Evolutionary conservation across 2,888 invertebrate species (phyloP), one percentile per base, ranked within the genome.

Genomic region (Microchrysa polita): DNA sequence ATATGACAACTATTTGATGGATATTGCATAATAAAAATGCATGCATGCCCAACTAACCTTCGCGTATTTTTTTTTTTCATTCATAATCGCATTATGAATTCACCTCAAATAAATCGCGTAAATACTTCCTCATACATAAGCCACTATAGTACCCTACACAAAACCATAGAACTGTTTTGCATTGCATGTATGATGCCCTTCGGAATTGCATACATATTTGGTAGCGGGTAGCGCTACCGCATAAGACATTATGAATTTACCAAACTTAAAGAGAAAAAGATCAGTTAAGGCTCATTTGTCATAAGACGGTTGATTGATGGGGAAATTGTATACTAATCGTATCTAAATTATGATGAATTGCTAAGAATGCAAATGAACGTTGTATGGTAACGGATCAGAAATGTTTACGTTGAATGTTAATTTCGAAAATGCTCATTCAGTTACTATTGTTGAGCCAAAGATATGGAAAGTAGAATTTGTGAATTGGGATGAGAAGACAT

Each of bases 351-450:
- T 69, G 69, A 69, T 69, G 69, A 69, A 69, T 69, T 55, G 42
- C 69, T 22, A 16, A 34, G 69, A 69, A 69, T 69, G 69, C 69
- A 69, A 69, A 69, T 69, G 55, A 69, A 57, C 18, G 67, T 20
- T 18, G 69, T 57, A 40, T 20, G 40, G 69, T 57, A 40, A 69
- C 57, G 40, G 34, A 55, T 55, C 65, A 34, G 4, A n/a, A n/a
- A 44, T 48, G 34, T 44, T 12, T 2, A n/a, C 18, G 53, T 34
- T 57, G 67, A 44, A 86, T 63, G 40, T 63, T 10, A 1, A 20
- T 55, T 5, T 55, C 18, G 18, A 55, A 55, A 18, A 20, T 2
- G 12, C 48, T 48, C 12, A 48, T n/a, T 48, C 48, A n/a, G n/a
- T n/a, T n/a, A 34, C 27, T 34, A 34, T 34, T 7, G 27, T 2